Evolutionary conservation across 35 echinoderm and acorn worm genomes (phyloP).

Genomic region (Heliocidaris erythrogramma): DNA sequence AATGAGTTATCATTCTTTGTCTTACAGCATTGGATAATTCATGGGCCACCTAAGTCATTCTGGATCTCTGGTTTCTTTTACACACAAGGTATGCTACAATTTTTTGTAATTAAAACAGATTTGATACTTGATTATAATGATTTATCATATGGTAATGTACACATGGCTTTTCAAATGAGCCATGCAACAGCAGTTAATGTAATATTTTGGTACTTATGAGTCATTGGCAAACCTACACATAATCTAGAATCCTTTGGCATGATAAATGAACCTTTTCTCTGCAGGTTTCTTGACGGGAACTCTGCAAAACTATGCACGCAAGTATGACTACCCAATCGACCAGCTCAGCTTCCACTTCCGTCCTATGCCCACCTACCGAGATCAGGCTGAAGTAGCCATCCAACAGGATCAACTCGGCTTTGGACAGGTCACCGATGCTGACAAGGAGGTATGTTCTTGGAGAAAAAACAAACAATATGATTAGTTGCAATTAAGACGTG

Average conservation of each 20-base stretch:
- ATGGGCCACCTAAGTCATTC: constrained; percentile 93
- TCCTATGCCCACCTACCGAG: constrained; percentile 77
- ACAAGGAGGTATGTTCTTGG: constrained; percentile 85
- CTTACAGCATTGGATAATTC: constrained; percentile 89
- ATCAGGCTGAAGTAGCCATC: constrained; percentile 80
- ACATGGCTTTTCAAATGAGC: too few species aligned
- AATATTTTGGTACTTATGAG: neutral
- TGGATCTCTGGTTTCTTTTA: constrained; percentile 97
- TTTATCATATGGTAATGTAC: neutral
- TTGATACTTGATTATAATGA: neutral
- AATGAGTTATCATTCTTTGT: neutral
- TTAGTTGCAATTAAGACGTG: neutral
- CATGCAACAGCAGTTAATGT: too few species aligned
- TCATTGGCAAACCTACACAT: neutral
- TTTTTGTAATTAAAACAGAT: neutral
- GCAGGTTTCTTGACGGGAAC: constrained; percentile 96
- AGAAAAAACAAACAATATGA: neutral
- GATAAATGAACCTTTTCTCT: neutral
- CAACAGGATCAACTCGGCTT: constrained; percentile 85
- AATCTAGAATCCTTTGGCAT: neutral
- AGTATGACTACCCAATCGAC: constrained; percentile 97
- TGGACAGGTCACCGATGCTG: constrained; percentile 81
- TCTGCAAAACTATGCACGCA: constrained; percentile 95
- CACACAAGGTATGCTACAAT: constrained; percentile 73
- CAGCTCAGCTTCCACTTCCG: constrained; percentile 90